A percentile compares a stretch with the other conserved stretches of the same genome.
Conservation (phyloP, 2,113 vertebrate species). For the Clarias magur region DNA sequence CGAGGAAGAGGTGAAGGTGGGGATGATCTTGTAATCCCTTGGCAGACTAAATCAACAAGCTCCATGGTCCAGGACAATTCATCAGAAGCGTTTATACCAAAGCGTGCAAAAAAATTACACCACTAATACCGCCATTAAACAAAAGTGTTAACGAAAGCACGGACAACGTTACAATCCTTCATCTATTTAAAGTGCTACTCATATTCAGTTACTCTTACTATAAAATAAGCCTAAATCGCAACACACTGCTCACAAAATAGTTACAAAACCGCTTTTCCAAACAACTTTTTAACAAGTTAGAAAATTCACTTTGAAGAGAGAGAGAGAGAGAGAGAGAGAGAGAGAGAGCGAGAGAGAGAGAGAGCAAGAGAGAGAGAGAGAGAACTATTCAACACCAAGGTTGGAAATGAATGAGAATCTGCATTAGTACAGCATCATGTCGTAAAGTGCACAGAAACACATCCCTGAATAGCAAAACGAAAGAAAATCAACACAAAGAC, state of each 20-base stretch:
- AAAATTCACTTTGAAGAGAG: slow-evolving; percentile 23
- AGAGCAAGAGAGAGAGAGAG: neutral
- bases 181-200: slow-evolving; percentile 42
- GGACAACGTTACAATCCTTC: slow-evolving; percentile 16
- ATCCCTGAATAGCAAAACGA: slow-evolving; percentile 42
- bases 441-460: slow-evolving; percentile 55
- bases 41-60: neutral
- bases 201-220: slow-evolving; percentile 14
- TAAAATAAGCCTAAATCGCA: slow-evolving; percentile 16
- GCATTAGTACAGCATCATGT: slow-evolving; percentile 36
- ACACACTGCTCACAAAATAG: slow-evolving; percentile 40
- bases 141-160: slow-evolving; percentile 8
- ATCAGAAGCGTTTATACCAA: slow-evolving; percentile 4
- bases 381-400: slow-evolving; percentile 22
- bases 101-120: slow-evolving; percentile 23
- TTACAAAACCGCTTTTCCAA: slow-evolving; percentile 9
- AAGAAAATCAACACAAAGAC: neutral
- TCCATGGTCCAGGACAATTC: neutral
- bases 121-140: slow-evolving; percentile 13
- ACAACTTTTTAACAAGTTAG: slow-evolving; percentile 1
- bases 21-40: neutral
- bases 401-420: slow-evolving; percentile 4
- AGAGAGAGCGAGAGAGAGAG: neutral
- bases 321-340: neutral
- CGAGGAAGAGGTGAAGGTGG: neutral